Conservation (phyloP, 2,113 vertebrate species). For the Procavia capensis region DNA sequence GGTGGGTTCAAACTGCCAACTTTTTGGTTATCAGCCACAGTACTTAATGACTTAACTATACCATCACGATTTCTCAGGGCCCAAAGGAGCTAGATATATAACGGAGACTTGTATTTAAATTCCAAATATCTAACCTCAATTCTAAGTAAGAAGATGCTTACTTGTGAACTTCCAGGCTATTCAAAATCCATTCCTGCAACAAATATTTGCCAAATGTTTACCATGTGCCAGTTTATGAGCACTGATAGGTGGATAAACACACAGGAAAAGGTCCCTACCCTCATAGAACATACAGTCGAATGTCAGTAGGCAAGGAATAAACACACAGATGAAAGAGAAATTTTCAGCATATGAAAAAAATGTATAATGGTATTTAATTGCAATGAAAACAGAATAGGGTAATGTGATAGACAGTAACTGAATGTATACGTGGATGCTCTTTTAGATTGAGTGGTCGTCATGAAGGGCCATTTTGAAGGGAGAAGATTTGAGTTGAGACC, state of each 20-base stretch:
- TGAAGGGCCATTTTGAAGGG: not conserved
- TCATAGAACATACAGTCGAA: not conserved
- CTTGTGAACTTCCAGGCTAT: conserved; percentile 7
- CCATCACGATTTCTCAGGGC: too few relatives aligned
- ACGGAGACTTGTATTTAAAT: conserved; percentile 27
- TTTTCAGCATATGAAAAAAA: conserved; percentile 21
- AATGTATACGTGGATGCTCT: not conserved
- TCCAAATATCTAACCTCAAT: not conserved
- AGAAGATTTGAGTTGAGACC: not conserved
- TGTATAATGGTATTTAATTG: not conserved
- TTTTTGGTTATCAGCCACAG: too few relatives aligned
- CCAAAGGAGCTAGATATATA: not conserved
- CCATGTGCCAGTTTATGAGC: not conserved
- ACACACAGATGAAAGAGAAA: not conserved
- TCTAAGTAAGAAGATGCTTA: conserved; percentile 25
- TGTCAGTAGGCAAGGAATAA: conserved; percentile 4
- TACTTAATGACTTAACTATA: too few relatives aligned
- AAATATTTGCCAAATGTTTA: conserved; percentile 34
- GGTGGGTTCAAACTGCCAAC: too few relatives aligned
- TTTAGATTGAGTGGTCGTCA: conserved; percentile 19
- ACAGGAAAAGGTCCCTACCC: not conserved
- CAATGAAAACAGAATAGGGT: not conserved
- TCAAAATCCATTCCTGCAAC: not conserved
- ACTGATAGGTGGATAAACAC: not conserved
- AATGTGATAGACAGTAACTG: not conserved